Evolutionary conservation across 2,113 vertebrate genomes (phyloP), one percentile per base, ranked within the genome.

Genomic region (Phrynosoma blainvillii): DNA sequence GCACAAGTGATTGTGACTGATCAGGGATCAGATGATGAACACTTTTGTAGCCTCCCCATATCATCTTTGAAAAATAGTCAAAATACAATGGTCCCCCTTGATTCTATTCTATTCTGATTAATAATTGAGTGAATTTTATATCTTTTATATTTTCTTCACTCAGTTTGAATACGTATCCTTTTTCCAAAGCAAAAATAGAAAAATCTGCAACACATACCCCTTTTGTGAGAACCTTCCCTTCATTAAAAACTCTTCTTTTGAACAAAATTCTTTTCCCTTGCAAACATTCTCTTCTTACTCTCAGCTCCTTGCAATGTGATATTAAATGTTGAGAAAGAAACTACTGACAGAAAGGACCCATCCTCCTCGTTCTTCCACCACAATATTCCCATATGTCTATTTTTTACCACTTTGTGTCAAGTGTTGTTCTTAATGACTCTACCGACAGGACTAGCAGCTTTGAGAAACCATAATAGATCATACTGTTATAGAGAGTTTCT

Each of bases 401-500:
- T 81, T 21, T 1, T 74, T 90, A 85, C 27, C 77, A 54, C 89
- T 89, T 88, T 85, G 0, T 85, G 77, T 93, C 83, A 0, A 32
- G 75, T 79, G 30, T 84, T 91, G 88, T 89, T 87, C 71, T 92
- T 89, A 2, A 11, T 91, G 52, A 73, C 59, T 76, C 89, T 73
- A 90, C 14, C 40, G 62, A 81, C 0, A 12, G 85, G 66, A 4
- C 40, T 89, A 78, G 80, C 42, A 73, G 11, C n/a, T 79, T 81
- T 85, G 89, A 20, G 89, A 92, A 90, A 89, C 12, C 85, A 90
- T 89, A 79, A 54, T 47, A 86, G 70, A 79, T 94, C 90, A 87
- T 74, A 87, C 68, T 47, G 87, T 30, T 86, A 91, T 6, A 87
- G 65, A 85, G 90, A 79, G 74, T 92, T 80, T 85, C 79, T 86